phyloP scores from a whole-genome alignment of 2,113 vertebrate genomes.

The Pelobates fuscus region DNA sequence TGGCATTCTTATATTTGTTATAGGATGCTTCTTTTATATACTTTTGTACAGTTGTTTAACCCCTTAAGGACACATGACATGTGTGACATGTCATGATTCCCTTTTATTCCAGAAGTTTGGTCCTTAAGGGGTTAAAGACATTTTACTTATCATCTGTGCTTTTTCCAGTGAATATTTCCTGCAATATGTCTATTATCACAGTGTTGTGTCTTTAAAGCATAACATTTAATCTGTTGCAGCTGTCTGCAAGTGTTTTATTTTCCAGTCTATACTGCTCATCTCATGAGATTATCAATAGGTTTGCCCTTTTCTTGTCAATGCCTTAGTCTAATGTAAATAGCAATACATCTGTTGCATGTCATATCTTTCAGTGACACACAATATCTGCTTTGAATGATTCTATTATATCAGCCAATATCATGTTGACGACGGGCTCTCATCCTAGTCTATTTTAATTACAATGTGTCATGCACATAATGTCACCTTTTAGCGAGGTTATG shows the following conservation, averaged over 20 bases:
- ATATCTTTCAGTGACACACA: slow-evolving; percentile 16
- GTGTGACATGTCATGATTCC: too few relatives aligned
- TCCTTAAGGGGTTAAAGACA: too few relatives aligned
- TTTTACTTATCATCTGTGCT: background rate
- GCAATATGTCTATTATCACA: too few relatives aligned
- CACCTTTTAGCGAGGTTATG: background rate
- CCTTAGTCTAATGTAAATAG: background rate
- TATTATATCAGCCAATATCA: slow-evolving; percentile 14
- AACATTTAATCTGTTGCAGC: background rate
- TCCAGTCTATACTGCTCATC: too few relatives aligned
- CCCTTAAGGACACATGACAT: too few relatives aligned
- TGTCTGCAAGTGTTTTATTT: background rate
- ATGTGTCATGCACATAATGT: slow-evolving; percentile 24
- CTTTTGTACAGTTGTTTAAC: background rate
- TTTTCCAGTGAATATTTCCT: too few relatives aligned
- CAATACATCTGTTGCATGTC: slow-evolving; percentile 8
- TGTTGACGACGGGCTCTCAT: slow-evolving; percentile 19
- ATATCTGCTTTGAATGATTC: background rate
- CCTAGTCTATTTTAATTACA: slow-evolving; percentile 27
- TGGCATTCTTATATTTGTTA: background rate
- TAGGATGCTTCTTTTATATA: background rate
- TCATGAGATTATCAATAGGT: slow-evolving; percentile 8
- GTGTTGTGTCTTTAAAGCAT: background rate
- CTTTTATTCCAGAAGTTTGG: too few relatives aligned
- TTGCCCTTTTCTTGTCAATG: slow-evolving; percentile 9